Evolutionary conservation across 2,797 vertebrate species (phyloP).

Genomic region (Gephyroberyx darwinii): DNA sequence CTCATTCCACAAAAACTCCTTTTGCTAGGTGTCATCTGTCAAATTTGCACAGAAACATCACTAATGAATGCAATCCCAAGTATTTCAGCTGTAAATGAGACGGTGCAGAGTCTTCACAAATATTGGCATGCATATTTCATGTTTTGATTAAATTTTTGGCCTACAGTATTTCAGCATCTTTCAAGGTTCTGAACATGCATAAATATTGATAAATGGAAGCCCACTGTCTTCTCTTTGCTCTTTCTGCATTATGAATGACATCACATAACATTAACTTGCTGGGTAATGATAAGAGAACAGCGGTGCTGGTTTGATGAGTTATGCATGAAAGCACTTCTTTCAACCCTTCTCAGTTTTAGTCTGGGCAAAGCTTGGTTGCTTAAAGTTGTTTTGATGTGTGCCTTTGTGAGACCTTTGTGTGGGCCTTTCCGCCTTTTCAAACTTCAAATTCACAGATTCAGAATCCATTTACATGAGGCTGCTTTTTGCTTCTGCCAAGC

Average conservation of each 20-base stretch:
- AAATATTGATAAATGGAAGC: slow-evolving; percentile 73
- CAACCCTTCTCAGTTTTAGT: slow-evolving; percentile 65
- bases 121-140: slow-evolving; percentile 68
- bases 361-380: slow-evolving; percentile 63
- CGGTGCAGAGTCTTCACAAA: slow-evolving; percentile 53
- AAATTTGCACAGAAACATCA: slow-evolving; percentile 41
- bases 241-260: slow-evolving; percentile 77
- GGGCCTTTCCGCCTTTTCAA: slow-evolving; percentile 67
- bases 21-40: slow-evolving; percentile 31
- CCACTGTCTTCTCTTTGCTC: slow-evolving; percentile 73
- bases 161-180: slow-evolving; percentile 59
- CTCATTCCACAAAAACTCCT: slow-evolving; percentile 5
- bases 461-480: slow-evolving; percentile 48
- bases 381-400: slow-evolving; percentile 71
- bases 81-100: slow-evolving; percentile 58
- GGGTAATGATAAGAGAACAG: slow-evolving; percentile 77
- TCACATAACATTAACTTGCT: slow-evolving; percentile 76
- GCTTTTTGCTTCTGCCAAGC: slow-evolving; percentile 39
- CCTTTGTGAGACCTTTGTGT: slow-evolving; percentile 70
- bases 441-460: slow-evolving; percentile 63
- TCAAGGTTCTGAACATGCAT: slow-evolving; percentile 66
- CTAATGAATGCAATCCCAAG: slow-evolving; percentile 45
- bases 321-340: slow-evolving; percentile 77
- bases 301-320: slow-evolving; percentile 75
- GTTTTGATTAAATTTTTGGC: slow-evolving; percentile 59